Evolutionary conservation across 2,888 invertebrate genomes (phyloP), one percentile per base, ranked within the genome.

Genomic region (Thecocarcelia acutangulata): DNA sequence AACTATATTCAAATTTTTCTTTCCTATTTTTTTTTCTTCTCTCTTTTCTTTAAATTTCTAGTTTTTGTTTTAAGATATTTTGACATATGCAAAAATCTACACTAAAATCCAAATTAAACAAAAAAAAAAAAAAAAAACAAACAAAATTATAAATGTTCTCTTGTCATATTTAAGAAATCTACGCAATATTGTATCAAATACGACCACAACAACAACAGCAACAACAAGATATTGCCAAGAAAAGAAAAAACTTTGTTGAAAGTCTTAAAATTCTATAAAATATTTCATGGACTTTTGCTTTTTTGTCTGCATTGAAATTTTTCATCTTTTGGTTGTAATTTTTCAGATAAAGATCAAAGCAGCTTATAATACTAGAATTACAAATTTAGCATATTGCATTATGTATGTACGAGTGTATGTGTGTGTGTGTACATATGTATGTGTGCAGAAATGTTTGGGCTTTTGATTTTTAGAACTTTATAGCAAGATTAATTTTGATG

Each of bases 91-190:
- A 74, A 82, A 81, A 78, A 82, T 68, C 64, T 59, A 44, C 52
- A 61, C 28, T 46, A 69, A 76, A 72, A 66, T 12, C 42, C 52
- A 37, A 44, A 46, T 24, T 28, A 1, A 21, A 37, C n/a, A 40
- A 17, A 12, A 66, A 37, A 19, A 40, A 17, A 12, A 66, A 56
- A 15, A 59, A 79, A 66, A 70, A 73, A 54, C 17, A 33, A 58
- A 46, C 56, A 64, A 77, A 77, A 78, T 82, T 82, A 82, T 78
- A 82, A 82, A 82, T 82, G 82, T 82, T 82, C 69, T 70, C 78
- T 82, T 82, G 82, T 82, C 82, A 82, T 82, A 82, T 82, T 82
- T 82, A 82, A 70, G 82, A 82, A 82, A 82, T 82, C 82, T 82
- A 82, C 82, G 82, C 82, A 82, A 74, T 69, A 19, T 72, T 72